Base-by-base conservation (phyloP, 2,797 vertebrate species). In the Pipistrellus pygmaeus region DNA sequence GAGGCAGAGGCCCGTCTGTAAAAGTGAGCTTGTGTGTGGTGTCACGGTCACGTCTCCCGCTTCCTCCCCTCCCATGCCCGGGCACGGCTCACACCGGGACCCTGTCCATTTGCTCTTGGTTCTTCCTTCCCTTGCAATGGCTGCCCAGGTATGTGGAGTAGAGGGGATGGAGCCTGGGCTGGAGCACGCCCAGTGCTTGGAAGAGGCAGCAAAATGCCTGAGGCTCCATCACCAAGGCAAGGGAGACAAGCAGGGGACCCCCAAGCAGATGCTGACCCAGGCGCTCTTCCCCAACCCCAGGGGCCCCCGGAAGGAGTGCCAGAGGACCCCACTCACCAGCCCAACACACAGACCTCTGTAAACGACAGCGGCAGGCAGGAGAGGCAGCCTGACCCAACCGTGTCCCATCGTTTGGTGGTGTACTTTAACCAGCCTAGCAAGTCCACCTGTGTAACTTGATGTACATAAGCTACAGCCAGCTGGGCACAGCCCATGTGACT, bases 401-500 rank as follows among this genome's bases (percentile, higher is more conserved):
- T 95, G 95, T 97, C 97, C 97, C 96, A 32, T 83, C 64, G 13
- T 87, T 87, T 46, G 90, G 86, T 94, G 91, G 94, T 89, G 27
- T 97, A n/a, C 97, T 95, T 97, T 69, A 97, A 97, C 97, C 97
- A 97, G 96, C 97, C 96, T 96, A 87, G 94, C 96, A 96, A 93
- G 90, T 90, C 96, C 96, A 93, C 93, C 89, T 80, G 91, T 97
- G 96, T 98, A 95, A 97, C 93, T 77, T 96, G 64, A 85, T 97
- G 97, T 97, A 85, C 95, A 85, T 97, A 95, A 96, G 96, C 95
- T 97, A 96, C 96, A 93, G 96, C 97, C 96, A 97, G 97, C 98
- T 57, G 76, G 93, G 96, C 95, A 96, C 95, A 96, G 97, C 95
- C 97, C 15, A 27, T 98, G 97, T 98, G 97, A 98, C 81, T 95